Conservation (phyloP, 2,113 vertebrate genomes). For the Calyptommatus sinebrachiatus region DNA sequence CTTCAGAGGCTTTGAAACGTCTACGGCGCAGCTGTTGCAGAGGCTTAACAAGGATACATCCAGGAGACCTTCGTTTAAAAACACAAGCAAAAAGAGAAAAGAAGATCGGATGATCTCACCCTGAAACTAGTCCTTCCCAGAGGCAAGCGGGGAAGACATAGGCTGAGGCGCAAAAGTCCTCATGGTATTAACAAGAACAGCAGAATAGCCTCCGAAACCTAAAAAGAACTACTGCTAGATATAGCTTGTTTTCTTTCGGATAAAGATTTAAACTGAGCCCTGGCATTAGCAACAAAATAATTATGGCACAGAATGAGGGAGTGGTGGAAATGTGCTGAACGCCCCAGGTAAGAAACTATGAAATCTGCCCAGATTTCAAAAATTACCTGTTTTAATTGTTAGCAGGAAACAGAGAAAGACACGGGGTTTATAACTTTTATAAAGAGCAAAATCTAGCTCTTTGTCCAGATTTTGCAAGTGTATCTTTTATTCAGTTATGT, state of each 20-base stretch:
- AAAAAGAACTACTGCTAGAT: not conserved
- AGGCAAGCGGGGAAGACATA: too few species aligned
- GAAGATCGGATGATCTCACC: not conserved
- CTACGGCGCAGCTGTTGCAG: not conserved
- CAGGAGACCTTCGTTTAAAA: not conserved
- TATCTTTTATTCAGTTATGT: not conserved
- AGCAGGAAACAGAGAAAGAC: not conserved
- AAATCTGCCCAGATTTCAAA: not conserved
- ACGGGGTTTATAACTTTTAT: not conserved
- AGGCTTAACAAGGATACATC: not conserved
- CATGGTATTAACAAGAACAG: rapidly evolving
- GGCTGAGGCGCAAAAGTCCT: not conserved
- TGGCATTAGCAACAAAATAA: not conserved
- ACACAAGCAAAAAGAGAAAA: not conserved
- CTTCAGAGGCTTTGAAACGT: not conserved
- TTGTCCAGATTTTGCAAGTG: not conserved
- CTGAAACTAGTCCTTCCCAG: not conserved
- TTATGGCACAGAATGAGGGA: not conserved
- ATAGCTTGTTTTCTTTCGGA: not conserved
- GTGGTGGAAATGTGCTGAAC: not conserved
- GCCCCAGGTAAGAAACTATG: not conserved
- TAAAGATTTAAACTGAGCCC: not conserved
- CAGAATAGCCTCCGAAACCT: too few species aligned
- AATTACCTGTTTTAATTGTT: not conserved
- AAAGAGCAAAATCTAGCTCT: not conserved